A percentile compares a stretch with the other conserved stretches of the same genome.
phyloP scores from a whole-genome alignment of 1,140 invertebrate species.

The Planococcus citri region DNA sequence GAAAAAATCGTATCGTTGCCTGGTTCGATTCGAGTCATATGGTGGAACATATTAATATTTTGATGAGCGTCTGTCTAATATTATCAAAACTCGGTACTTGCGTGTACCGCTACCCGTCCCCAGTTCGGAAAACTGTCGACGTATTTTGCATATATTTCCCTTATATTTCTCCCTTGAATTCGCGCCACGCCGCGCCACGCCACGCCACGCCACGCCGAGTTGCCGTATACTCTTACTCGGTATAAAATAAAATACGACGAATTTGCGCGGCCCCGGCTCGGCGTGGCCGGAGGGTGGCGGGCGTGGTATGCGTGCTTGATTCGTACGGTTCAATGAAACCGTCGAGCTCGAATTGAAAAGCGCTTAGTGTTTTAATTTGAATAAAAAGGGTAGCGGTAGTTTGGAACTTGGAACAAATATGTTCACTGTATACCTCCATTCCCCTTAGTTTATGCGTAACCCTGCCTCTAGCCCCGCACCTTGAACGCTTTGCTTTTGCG shows the following conservation, averaged over 20 bases:
- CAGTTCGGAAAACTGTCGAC: neutral
- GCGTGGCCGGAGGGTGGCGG: neutral
- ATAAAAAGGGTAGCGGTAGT: constrained; percentile 16
- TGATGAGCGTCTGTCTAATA: constrained; percentile 18
- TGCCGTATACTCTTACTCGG: no score
- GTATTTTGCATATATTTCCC: constrained; percentile 20
- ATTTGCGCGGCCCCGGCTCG: neutral
- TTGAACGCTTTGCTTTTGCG: no score
- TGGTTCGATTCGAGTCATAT: constrained; percentile 16
- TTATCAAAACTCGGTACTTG: constrained; percentile 18
- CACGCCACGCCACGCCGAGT: neutral
- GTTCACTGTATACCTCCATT: neutral
- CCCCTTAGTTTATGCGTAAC: no score
- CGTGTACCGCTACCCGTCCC: neutral
- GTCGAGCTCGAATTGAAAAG: constrained; percentile 20
- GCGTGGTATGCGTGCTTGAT: constrained; percentile 17
- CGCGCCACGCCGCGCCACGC: neutral
- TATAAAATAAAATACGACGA: constrained; percentile 20
- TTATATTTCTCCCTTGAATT: constrained; percentile 19
- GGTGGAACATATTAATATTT: constrained; percentile 19
- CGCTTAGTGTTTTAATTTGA: constrained; percentile 20
- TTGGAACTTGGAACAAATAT: constrained; percentile 19
- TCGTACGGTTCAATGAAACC: constrained; percentile 16
- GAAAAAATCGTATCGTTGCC: neutral
- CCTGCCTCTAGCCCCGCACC: no score